Evolutionary conservation across 1,140 invertebrate genomes (phyloP).

Genomic region (Cyrtorhinus lividipennis): DNA sequence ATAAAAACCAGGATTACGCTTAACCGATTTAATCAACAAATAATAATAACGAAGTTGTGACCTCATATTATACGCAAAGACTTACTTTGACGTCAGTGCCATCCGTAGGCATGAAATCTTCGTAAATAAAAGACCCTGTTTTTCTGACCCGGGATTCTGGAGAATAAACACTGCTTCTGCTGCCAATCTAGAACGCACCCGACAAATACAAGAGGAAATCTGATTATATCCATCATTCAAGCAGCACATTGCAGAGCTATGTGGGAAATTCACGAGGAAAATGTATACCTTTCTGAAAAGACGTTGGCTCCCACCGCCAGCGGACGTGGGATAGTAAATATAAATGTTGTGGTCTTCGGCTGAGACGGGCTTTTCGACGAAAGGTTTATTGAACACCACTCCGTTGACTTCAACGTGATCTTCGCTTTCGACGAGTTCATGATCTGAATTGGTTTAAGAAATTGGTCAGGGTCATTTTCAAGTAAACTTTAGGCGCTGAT

Average conservation of each 20-base stretch:
- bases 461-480: no score
- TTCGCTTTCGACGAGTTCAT: slow-evolving; percentile 88
- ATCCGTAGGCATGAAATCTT: slow-evolving; percentile 99
- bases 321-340: slow-evolving; percentile 98
- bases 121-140: slow-evolving; percentile 97
- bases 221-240: no score
- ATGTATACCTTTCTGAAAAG: slow-evolving; percentile 96
- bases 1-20: no score
- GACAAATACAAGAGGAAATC: no score
- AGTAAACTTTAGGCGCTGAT: no score
- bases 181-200: slow-evolving; percentile 82
- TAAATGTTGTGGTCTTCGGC: slow-evolving; percentile 99
- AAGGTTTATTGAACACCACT: slow-evolving; percentile 94
- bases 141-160: slow-evolving; percentile 90
- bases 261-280: no score
- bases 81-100: slow-evolving; percentile 77
- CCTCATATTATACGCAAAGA: neutral
- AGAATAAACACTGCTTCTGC: slow-evolving; percentile 94
- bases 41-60: neutral
- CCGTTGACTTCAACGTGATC: slow-evolving; percentile 99
- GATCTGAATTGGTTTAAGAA: no score
- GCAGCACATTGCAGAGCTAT: no score
- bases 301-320: slow-evolving; percentile 92
- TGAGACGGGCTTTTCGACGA: slow-evolving; percentile 96
- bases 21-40: neutral